phyloP scores from a whole-genome alignment of 2,888 invertebrate species.

The Sussaba pulchella region DNA sequence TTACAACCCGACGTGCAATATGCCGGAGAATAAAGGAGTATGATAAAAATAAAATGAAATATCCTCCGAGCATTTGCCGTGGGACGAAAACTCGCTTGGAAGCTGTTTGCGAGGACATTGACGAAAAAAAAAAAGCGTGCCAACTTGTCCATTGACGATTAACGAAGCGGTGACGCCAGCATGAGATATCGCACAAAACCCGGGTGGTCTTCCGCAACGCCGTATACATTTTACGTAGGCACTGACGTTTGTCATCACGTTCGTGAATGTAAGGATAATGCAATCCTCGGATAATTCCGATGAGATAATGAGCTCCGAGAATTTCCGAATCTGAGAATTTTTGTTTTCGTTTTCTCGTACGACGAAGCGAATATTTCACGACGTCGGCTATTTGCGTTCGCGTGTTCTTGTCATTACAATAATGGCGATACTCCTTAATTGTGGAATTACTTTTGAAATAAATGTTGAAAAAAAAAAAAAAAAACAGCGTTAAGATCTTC shows the following conservation, averaged over 20 bases:
- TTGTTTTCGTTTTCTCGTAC: background rate
- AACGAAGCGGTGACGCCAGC: constrained; percentile 23
- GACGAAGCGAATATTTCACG: no score
- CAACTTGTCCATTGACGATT: constrained; percentile 4
- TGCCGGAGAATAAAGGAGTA: background rate
- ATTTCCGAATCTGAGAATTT: background rate
- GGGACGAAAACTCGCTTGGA: constrained; percentile 27
- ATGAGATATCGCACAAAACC: background rate
- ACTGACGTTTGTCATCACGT: background rate
- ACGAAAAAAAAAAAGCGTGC: constrained; percentile 17
- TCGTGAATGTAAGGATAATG: background rate
- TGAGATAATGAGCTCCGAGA: background rate
- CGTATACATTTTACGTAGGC: background rate
- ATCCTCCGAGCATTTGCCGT: constrained; percentile 26
- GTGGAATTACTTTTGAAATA: background rate
- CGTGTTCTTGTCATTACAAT: no score
- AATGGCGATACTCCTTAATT: no score
- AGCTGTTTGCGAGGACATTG: constrained; percentile 5
- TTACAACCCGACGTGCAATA: background rate
- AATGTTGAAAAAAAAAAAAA: background rate
- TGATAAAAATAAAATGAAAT: background rate
- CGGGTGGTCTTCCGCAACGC: constrained; percentile 49
- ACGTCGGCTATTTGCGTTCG: no score
- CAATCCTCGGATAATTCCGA: background rate
- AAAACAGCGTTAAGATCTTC: background rate